Evolutionary conservation across 2,888 invertebrate species (phyloP).

Genomic region (Melikaiella ostensackeni): DNA sequence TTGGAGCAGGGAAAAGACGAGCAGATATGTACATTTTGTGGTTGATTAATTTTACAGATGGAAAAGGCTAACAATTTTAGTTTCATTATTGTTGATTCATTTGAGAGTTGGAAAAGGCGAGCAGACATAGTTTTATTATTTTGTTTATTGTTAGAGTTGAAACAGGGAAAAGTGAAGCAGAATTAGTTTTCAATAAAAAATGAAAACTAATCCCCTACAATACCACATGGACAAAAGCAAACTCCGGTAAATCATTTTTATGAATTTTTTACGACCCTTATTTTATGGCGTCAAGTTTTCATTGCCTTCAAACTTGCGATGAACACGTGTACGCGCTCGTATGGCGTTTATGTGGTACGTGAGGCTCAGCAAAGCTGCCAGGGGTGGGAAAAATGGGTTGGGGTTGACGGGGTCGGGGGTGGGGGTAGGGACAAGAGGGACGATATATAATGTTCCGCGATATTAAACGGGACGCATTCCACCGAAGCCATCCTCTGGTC

Average conservation of each 20-base stretch:
- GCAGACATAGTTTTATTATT: too few relatives aligned
- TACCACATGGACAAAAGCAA: background rate
- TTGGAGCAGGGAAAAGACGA: too few relatives aligned
- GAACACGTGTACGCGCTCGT: slow-evolving; percentile 3
- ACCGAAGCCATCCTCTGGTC: slow-evolving; percentile 73
- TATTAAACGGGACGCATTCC: slow-evolving; percentile 78
- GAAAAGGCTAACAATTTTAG: too few relatives aligned
- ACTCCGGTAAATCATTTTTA: background rate
- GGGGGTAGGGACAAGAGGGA: slow-evolving; percentile 62
- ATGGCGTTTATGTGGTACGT: slow-evolving; percentile 16
- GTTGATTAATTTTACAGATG: too few relatives aligned
- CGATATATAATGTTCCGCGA: slow-evolving; percentile 78
- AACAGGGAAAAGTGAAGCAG: too few relatives aligned
- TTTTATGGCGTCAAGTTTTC: slow-evolving; percentile 4
- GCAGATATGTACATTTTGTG: too few relatives aligned
- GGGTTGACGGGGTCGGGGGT: background rate
- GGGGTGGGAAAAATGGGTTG: background rate
- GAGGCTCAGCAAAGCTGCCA: background rate
- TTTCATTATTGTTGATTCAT: too few relatives aligned
- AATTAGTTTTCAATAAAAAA: background rate
- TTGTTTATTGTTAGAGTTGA: too few relatives aligned
- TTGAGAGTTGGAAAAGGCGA: too few relatives aligned
- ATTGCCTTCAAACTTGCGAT: slow-evolving; percentile 11
- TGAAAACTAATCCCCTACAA: background rate
- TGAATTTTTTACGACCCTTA: slow-evolving; percentile 14